These are phyloP conservation scores for Grammomys dolichurus DNA, from an alignment of 2,113 vertebrate species.

Conservation along the genomic window DNA sequence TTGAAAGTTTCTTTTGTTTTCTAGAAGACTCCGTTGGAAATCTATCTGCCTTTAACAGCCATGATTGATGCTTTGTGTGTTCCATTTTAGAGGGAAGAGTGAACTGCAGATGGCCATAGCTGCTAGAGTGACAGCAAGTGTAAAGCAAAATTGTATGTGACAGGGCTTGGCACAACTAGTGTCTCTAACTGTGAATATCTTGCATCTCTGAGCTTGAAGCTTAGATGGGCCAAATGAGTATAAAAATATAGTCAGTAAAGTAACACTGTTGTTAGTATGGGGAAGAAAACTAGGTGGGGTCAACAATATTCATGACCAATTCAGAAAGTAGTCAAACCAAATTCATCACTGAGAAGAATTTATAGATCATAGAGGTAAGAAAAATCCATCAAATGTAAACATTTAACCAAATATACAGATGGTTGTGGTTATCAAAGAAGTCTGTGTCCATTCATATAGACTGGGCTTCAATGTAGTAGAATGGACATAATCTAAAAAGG, in stretches of 20 bases:
- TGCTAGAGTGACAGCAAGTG: background rate
- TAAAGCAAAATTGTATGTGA: slow-evolving; percentile 26
- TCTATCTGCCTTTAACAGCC: background rate
- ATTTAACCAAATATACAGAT: background rate
- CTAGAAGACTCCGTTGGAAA: background rate
- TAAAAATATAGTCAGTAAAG: background rate
- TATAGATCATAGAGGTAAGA: background rate
- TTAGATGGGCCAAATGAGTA: background rate
- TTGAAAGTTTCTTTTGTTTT: slow-evolving; percentile 30
- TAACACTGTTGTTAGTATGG: background rate
- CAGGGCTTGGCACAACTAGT: background rate
- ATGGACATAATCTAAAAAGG: background rate
- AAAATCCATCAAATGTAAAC: background rate
- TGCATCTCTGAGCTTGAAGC: background rate
- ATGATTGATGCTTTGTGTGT: slow-evolving; percentile 30
- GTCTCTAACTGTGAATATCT: background rate
- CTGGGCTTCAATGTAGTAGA: background rate
- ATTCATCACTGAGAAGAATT: slow-evolving; percentile 13
- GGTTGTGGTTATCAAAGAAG: background rate
- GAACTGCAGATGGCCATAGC: background rate
- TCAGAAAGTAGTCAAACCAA: slow-evolving; percentile 20
- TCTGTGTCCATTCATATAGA: background rate
- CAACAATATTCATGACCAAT: slow-evolving; percentile 24
- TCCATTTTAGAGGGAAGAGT: slow-evolving; percentile 48
- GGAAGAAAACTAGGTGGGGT: background rate